A percentile compares a stretch with the other conserved stretches of the same genome.
Evolutionary conservation across 92 coral and sea anemone species (phyloP).

Genomic region (Heliopora coerulea): DNA sequence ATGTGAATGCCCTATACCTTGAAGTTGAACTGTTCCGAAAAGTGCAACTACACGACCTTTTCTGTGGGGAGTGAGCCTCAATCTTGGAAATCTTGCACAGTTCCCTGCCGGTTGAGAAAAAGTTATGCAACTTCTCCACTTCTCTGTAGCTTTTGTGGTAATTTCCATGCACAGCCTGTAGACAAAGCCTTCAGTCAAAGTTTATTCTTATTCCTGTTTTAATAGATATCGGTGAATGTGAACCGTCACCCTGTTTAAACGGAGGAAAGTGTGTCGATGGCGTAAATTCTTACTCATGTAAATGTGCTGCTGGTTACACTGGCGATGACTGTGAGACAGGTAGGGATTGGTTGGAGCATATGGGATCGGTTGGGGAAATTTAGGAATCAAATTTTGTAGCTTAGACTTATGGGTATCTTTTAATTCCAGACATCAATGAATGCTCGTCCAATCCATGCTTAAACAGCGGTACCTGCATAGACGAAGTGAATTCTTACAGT

Average conservation of each 20-base stretch:
- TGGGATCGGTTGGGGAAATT: neutral
- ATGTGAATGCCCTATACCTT: no score
- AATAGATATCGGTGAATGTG: constrained; percentile 10
- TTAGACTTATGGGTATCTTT: neutral
- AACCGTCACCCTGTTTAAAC: neutral
- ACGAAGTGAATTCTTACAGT: constrained; percentile 32
- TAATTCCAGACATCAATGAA: constrained; percentile 17
- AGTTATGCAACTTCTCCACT: no score
- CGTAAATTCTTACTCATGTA: constrained; percentile 17
- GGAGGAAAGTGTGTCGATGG: constrained; percentile 23
- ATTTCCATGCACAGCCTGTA: no score
- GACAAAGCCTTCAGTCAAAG: no score
- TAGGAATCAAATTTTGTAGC: neutral
- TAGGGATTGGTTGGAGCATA: constrained; percentile 15
- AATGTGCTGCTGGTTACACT: constrained; percentile 13
- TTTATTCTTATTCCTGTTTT: no score
- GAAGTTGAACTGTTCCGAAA: no score
- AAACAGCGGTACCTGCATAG: constrained; percentile 25
- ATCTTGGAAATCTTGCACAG: no score
- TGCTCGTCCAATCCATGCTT: constrained; percentile 22
- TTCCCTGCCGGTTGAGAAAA: no score
- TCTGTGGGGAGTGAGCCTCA: no score
- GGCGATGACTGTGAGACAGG: constrained; percentile 25
- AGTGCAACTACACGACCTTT: no score
- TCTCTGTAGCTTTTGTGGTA: no score